phyloP scores from a whole-genome alignment of 1,140 invertebrate genomes.

The Melanaphis sacchari region DNA sequence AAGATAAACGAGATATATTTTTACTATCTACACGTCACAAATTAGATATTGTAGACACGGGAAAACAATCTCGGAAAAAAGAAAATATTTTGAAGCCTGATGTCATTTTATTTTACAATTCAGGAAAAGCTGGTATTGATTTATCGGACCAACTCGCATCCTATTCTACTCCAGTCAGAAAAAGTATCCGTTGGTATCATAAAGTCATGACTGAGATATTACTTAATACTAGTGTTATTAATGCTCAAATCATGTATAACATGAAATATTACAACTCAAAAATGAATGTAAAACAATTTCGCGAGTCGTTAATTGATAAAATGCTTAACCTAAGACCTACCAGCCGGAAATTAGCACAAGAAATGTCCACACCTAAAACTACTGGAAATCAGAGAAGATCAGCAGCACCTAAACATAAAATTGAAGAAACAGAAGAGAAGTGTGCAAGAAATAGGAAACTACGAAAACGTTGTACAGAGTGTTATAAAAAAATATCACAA shows the following conservation, averaged over 20 bases:
- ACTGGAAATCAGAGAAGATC: conserved; percentile 7
- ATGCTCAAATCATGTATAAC: background rate
- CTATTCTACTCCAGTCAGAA: conserved; percentile 30
- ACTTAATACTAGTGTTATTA: conserved; percentile 38
- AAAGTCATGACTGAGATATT: conserved; percentile 10
- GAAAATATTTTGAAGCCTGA: conserved; percentile 33
- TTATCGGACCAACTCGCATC: conserved; percentile 33
- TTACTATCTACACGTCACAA: conserved; percentile 60
- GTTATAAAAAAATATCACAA: conserved; percentile 15
- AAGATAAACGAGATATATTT: conserved; percentile 61
- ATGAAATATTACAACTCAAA: background rate
- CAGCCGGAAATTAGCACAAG: background rate
- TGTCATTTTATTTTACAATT: conserved; percentile 30
- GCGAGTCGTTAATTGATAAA: background rate
- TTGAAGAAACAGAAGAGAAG: background rate
- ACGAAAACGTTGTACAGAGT: conserved; percentile 1
- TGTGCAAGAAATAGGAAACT: conserved; percentile 24
- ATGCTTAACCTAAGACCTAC: background rate
- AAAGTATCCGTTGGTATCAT: conserved; percentile 19
- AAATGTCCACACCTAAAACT: background rate
- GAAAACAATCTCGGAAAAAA: conserved; percentile 58
- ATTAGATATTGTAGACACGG: background rate
- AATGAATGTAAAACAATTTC: conserved; percentile 39
- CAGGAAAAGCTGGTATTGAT: conserved; percentile 50
- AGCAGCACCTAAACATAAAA: background rate